Evolutionary conservation across 2,797 vertebrate genomes (phyloP), one percentile per base, ranked within the genome.

Genomic region (Salmo trutta): DNA sequence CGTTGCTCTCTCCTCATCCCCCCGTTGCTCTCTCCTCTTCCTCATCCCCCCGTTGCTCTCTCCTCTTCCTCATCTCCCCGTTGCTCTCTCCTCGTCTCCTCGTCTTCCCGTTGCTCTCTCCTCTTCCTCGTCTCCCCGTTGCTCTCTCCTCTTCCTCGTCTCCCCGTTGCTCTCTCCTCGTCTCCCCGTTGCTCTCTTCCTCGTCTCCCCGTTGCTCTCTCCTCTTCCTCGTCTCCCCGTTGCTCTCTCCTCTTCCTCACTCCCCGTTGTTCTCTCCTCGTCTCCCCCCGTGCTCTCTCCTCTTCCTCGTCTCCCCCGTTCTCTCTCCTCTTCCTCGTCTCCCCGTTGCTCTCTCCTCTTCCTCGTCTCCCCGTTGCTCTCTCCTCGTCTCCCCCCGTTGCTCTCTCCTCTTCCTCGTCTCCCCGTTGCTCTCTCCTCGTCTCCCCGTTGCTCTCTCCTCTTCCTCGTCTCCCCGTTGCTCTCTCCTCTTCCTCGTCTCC

Each of bases 341-440:
- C n/a, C n/a, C n/a, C n/a, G n/a, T n/a, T n/a, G 64, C 66, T 73
- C 71, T 68, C 62, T 64, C 65, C 67, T 76, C 75, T 66, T 74
- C 36, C 17, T 66, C 62, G 67, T 81, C n/a, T n/a, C n/a, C n/a
- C 24, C 24, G 24, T 24, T 24, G 24, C 24, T 1, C 24, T 24
- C 24, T 78, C 80, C 76, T 76, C 69, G 66, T 36, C 62, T 77
- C 83, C 77, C 82, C 24, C 24, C 1, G 27, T 78, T 79, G 68
- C 65, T 79, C 81, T 74, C 59, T 78, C 79, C 72, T 65, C 77
- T 80, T 85, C 74, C 78, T 27, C 24, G 2, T 65, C 59, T 0
- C 7, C 59, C 59, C 21, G n/a, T 4, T 33, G 4, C 62, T 2
- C 21, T 59, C 54, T 53, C 68, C 72, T 24, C 66, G 65, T 78